A percentile compares a stretch with the other conserved stretches of the same genome.
Conservation (phyloP, 2,113 vertebrate genomes). For the Pandion haliaetus region DNA sequence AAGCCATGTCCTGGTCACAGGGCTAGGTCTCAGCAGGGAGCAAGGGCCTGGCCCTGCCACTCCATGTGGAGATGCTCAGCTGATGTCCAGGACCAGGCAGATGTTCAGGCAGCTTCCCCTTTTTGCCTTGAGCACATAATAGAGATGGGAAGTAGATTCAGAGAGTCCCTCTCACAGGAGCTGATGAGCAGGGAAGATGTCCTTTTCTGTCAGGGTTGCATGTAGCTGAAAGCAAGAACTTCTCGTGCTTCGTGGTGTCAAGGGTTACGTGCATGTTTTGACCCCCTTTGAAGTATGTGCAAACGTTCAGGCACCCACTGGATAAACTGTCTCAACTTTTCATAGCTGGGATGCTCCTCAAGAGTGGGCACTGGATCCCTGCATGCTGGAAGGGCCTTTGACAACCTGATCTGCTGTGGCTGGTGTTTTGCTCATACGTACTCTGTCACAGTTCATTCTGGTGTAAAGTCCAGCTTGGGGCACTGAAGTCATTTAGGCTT, state of each 20-base stretch:
- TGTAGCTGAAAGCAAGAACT: background rate
- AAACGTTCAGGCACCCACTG: background rate
- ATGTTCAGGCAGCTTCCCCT: background rate
- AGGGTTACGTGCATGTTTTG: background rate
- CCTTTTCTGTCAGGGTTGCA: background rate
- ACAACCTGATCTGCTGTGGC: background rate
- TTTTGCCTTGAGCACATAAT: background rate
- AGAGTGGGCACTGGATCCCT: background rate
- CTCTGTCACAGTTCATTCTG: background rate
- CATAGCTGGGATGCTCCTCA: background rate
- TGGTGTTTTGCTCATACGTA: background rate
- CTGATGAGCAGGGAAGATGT: background rate
- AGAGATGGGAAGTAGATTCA: background rate
- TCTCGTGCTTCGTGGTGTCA: background rate
- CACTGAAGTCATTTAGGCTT: background rate
- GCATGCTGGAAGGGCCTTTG: background rate
- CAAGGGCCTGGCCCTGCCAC: background rate
- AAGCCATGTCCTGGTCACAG: background rate
- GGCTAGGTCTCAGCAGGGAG: background rate
- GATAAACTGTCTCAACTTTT: background rate
- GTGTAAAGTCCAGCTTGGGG: background rate
- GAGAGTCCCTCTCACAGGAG: background rate
- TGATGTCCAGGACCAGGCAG: background rate
- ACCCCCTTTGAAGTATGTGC: background rate
- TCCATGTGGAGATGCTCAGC: background rate